phyloP scores from a whole-genome alignment of 2,797 vertebrate genomes.

The Knipowitschia caucasica region DNA sequence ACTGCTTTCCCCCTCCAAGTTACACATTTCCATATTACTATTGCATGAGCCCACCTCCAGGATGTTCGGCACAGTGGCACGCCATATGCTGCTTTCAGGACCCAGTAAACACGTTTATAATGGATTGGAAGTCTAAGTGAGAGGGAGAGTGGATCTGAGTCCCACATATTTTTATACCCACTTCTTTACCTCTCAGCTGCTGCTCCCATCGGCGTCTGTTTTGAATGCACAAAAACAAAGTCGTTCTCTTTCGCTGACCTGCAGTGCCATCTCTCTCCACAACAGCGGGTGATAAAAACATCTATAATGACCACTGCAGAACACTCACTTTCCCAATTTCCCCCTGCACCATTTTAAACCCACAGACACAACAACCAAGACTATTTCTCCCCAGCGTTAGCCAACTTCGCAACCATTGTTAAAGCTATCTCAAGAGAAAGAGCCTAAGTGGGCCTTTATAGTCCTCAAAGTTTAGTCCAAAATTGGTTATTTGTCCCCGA shows the following conservation, averaged over 20 bases:
- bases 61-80: no score
- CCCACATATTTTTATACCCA: neutral
- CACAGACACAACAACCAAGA: neutral
- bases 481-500: neutral
- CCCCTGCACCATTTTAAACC: neutral
- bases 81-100: neutral
- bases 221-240: neutral
- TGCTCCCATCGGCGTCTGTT: neutral
- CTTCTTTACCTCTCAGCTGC: neutral
- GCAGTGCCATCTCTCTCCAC: neutral
- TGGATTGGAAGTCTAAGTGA: neutral
- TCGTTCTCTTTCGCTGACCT: neutral
- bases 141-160: neutral
- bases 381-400: neutral
- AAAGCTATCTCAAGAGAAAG: neutral
- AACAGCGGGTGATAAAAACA: neutral
- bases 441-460: neutral
- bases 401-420: neutral
- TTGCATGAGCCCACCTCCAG: no score
- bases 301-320: neutral
- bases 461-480: constrained; percentile 1
- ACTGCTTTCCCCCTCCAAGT: no score
- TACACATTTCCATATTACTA: no score
- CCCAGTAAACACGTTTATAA: no score
- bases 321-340: neutral